Base-by-base conservation (phyloP, 2,888 invertebrate species). In the Acanthosepion pharaonis region DNA sequence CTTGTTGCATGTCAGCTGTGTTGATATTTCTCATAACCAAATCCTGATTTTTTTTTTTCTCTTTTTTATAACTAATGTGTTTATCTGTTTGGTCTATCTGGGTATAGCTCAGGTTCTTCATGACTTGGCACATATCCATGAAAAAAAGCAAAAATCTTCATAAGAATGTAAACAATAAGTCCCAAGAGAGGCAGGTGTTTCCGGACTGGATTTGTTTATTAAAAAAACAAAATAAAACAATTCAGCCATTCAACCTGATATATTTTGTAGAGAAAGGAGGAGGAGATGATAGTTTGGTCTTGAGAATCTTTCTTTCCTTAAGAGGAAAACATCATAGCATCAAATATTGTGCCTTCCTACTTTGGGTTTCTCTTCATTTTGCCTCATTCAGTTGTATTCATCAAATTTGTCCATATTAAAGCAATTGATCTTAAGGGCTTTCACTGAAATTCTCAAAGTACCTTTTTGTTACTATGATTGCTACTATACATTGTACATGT, bases 131-230 rank as follows among this genome's bases (percentile, higher is more conserved):
- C n/a, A 33, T n/a, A 78, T 78, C 78, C 78, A 78, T 78, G 2
- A n/a, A n/a, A 78, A 11, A 15, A 78, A 78, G 18, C 15, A 15
- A 15, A 33, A 18, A n/a, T 78, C 78, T 78, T 78, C 33, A 33
- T 78, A 78, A 78, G 78, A 78, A 78, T n/a, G n/a, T 78, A n/a
- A 78, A 78, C 78, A 78, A 78, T 78, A 78, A 78, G 15, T n/a
- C 78, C 78, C 78, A 15, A n/a, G n/a, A n/a, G 78, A 33, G 5
- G 78, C 78, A 78, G 78, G 18, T 78, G 78, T 78, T 78, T 78
- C 78, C 78, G 78, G 78, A 78, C n/a, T 78, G n/a, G 23, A 78
- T 78, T 78, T n/a, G 78, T 78, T 78, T 78, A 78, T 78, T n/a
- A 33, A 78, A 78, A n/a, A 78, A 78, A 28, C 28, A 25, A 64